These are phyloP conservation scores for Scaptomyza tumidula DNA, from an alignment of 2,888 invertebrate genomes.

Conservation along the genomic window DNA sequence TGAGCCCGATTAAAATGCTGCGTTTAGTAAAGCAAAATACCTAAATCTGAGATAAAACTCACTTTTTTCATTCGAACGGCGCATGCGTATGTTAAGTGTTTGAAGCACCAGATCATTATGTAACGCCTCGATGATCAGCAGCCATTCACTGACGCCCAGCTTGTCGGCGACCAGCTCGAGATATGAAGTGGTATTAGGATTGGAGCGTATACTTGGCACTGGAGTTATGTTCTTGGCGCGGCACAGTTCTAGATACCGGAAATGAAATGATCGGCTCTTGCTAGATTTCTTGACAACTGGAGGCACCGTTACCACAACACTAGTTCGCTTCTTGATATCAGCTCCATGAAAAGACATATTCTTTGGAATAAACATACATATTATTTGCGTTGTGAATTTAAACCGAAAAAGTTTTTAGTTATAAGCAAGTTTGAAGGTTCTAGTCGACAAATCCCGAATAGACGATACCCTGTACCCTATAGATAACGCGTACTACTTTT, in stretches of 20 bases:
- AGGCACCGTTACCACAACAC: slow-evolving; percentile 47
- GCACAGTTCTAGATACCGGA: slow-evolving; percentile 84
- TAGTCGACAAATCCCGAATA: too few relatives aligned
- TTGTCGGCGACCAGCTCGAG: slow-evolving; percentile 91
- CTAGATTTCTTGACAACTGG: slow-evolving; percentile 77
- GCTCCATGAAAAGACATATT: slow-evolving; percentile 55
- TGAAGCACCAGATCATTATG: slow-evolving; percentile 90
- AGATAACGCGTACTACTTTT: too few relatives aligned
- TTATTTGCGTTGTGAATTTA: background rate
- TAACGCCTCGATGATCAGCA: slow-evolving; percentile 89
- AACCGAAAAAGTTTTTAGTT: too few relatives aligned
- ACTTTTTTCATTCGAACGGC: slow-evolving; percentile 83
- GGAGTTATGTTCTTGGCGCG: slow-evolving; percentile 82
- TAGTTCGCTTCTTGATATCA: slow-evolving; percentile 39
- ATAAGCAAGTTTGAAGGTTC: too few relatives aligned
- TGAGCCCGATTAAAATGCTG: slow-evolving; percentile 5
- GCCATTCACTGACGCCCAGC: slow-evolving; percentile 91
- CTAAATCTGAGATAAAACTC: slow-evolving; percentile 21
- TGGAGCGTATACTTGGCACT: slow-evolving; percentile 78
- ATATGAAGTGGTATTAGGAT: slow-evolving; percentile 85
- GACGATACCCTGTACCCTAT: too few relatives aligned
- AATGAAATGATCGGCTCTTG: slow-evolving; percentile 83
- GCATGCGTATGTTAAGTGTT: slow-evolving; percentile 88
- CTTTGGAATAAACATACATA: background rate
- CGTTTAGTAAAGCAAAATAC: background rate